Evolutionary conservation across 2,797 vertebrate genomes (phyloP), one percentile per base, ranked within the genome.

Genomic region (Tragopan temminckii): DNA sequence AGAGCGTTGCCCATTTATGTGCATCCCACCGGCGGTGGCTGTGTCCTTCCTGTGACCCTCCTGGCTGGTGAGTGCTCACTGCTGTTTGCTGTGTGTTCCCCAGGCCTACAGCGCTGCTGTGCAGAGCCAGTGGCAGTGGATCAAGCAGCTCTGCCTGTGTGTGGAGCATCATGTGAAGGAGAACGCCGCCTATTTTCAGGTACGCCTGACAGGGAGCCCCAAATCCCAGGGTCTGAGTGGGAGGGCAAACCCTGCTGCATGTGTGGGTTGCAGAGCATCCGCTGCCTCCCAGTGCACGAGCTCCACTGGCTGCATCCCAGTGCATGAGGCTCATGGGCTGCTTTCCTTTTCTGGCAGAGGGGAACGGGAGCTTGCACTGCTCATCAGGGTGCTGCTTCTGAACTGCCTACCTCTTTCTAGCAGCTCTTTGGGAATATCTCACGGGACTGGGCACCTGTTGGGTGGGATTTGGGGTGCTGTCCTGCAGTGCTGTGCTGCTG

Each of bases 71-170:
- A 23, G 7, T 2, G 9, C 79, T 72, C 18, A 0, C 11, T 0
- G 0, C 19, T 3, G 2, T 68, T 81, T 12, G 72, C 12, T 17
- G 1, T 85, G 31, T 83, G 45, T 77, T 9, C 33, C 46, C 5
- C 97, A 99, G 99, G 99, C 99, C 13, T 99, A 99, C 97, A 99
- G 98, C 5, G 99, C 99, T 10, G 99, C 99, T 1, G 98, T 99
- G 82, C 98, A 99, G 97, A 99, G 98, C 5, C 99, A 99, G 91
- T 98, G 99, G 98, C 99, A 99, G 97, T 99, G 99, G 99, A 99
- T 99, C 85, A 98, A 98, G 75, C 99, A 99, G 97, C 98, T 99
- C 19, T 99, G 99, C 89, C 90, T 99, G 46, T 99, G 99, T 33
- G 99, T 99, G 48, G 99, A 99, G 87, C 99, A 99, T 89, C 99